Conservation (phyloP, 2,888 invertebrate genomes). For the Coecobrya sp. region DNA sequence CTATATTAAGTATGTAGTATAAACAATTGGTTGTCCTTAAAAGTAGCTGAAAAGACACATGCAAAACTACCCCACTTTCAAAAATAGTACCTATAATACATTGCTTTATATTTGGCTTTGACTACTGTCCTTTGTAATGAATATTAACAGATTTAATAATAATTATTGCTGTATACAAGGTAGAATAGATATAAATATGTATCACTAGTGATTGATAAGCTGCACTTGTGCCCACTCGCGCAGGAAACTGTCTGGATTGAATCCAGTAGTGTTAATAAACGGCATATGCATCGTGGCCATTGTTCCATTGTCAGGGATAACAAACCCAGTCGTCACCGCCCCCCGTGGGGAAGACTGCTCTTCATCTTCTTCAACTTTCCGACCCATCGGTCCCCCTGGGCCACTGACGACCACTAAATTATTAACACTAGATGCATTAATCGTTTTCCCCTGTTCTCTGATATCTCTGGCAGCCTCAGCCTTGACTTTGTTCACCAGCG, state of each 20-base stretch:
- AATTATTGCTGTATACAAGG: too few relatives aligned
- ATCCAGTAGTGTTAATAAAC: constrained; percentile 57
- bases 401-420: constrained; percentile 75
- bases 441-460: constrained; percentile 67
- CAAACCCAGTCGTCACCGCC: constrained; percentile 65
- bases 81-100: not conserved
- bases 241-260: constrained; percentile 72
- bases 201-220: constrained; percentile 78
- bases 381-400: constrained; percentile 28
- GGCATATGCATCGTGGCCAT: constrained; percentile 66
- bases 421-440: constrained; percentile 71
- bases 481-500: constrained; percentile 60
- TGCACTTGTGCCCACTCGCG: constrained; percentile 83
- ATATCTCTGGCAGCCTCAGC: constrained; percentile 52
- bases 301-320: constrained; percentile 62
- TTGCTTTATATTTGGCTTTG: constrained; percentile 65
- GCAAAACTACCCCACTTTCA: not conserved
- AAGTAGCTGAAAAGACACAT: not conserved
- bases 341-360: constrained; percentile 62
- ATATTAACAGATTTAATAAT: too few relatives aligned
- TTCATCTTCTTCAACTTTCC: constrained; percentile 28
- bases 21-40: not conserved
- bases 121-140: constrained; percentile 48
- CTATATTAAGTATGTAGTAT: too few relatives aligned
- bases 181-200: not conserved